Evolutionary conservation across 2,888 invertebrate genomes (phyloP).

Genomic region (Matsumyia berberina): DNA sequence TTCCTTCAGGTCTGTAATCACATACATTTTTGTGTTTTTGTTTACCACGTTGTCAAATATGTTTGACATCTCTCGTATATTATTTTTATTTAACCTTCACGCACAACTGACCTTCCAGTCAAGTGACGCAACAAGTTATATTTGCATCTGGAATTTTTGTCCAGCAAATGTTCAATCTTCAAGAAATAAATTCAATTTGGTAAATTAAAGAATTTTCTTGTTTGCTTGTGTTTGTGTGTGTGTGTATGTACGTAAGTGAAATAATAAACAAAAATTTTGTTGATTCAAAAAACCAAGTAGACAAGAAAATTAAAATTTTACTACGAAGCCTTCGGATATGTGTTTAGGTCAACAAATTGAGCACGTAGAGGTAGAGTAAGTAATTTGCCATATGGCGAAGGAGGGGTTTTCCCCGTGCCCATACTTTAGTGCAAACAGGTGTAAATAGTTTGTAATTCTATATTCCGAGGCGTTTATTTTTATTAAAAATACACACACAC

Average conservation of each 20-base stretch:
- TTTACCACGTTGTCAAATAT: constrained; percentile 19
- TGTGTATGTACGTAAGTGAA: not conserved
- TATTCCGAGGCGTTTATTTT: no score
- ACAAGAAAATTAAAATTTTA: constrained; percentile 2
- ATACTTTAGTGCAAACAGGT: not conserved
- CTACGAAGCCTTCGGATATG: not conserved
- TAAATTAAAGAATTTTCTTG: not conserved
- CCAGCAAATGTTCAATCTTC: not conserved
- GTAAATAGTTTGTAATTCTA: not conserved
- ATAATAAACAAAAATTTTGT: constrained; percentile 10
- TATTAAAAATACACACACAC: no score
- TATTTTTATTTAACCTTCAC: constrained; percentile 50
- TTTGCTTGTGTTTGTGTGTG: not conserved
- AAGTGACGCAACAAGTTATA: constrained; percentile 47
- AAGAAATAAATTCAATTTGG: not conserved
- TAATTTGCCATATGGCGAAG: not conserved
- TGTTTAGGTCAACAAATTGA: not conserved
- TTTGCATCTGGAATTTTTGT: constrained; percentile 5
- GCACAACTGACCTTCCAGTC: not conserved
- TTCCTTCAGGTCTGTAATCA: not conserved
- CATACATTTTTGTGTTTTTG: not conserved
- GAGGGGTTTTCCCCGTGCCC: not conserved
- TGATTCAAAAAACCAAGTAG: constrained; percentile 6
- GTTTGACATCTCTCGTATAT: constrained; percentile 20
- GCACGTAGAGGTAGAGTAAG: constrained; percentile 2